Conservation (phyloP, 2,888 invertebrate genomes). For the Drosophila paranaensis region DNA sequence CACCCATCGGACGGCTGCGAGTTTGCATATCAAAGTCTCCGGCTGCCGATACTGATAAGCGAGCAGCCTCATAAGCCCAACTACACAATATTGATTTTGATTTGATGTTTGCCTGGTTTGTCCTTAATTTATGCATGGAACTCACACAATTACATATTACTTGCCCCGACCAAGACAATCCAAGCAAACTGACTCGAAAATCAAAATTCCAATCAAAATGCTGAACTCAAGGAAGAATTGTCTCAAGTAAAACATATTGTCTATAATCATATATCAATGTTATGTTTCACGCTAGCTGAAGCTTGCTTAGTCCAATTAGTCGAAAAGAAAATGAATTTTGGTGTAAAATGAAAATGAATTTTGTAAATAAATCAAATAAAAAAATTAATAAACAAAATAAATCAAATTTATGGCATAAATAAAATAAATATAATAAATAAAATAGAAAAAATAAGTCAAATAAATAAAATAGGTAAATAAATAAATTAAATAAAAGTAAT, state of each 20-base stretch:
- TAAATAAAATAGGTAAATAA: no score
- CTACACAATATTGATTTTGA: constrained; percentile 13
- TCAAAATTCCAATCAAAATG: not conserved
- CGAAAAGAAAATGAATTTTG: not conserved
- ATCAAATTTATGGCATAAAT: no score
- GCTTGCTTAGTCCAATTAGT: not conserved
- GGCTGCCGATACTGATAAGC: constrained; percentile 28
- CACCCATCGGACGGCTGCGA: constrained; percentile 45
- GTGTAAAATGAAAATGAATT: no score
- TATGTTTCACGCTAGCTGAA: not conserved
- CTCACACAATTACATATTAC: constrained; percentile 29
- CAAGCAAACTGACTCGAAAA: not conserved
- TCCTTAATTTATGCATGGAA: constrained; percentile 66
- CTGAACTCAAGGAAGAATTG: not conserved
- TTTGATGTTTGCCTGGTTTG: constrained; percentile 10
- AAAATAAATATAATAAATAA: no score
- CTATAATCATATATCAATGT: not conserved
- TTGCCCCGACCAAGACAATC: not conserved
- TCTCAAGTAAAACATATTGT: not conserved
- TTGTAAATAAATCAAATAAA: no score
- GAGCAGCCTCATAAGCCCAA: constrained; percentile 26
- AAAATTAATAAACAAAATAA: no score
- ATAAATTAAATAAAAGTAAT: no score
- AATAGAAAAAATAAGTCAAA: no score
- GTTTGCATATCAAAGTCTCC: constrained; percentile 69